Percentiles rank a stretch among this genome's conserved stretches.
Evolutionary conservation across 2,888 invertebrate species (phyloP).

Genomic region (Cancer borealis): DNA sequence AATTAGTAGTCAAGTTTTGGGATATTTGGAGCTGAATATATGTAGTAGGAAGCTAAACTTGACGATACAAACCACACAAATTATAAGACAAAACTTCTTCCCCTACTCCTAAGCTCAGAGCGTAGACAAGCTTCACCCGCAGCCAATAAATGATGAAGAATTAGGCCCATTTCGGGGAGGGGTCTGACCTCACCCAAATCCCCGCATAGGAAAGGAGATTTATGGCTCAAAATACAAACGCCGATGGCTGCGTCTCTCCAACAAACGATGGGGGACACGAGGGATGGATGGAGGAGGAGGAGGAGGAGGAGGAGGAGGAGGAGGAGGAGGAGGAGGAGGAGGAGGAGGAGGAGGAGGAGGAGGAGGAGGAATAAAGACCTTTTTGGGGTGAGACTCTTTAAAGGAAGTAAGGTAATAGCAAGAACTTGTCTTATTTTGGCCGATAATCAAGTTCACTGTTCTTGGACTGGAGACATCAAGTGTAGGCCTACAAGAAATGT

Average conservation of each 20-base stretch:
- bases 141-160: conserved; percentile 59
- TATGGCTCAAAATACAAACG: conserved; percentile 60
- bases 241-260: conserved; percentile 6
- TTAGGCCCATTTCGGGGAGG: conserved; percentile 55
- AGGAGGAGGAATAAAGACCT: background rate
- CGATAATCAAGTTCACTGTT: conserved; percentile 28
- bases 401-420: conserved; percentile 38
- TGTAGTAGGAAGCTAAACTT: background rate
- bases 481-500: conserved; percentile 59
- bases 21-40: background rate
- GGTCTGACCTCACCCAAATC: conserved; percentile 59
- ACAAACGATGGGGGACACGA: conserved; percentile 2
- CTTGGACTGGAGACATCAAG: conserved; percentile 46
- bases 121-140: conserved; percentile 26
- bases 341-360: background rate
- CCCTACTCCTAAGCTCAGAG: background rate
- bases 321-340: background rate
- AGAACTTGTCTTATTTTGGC: conserved; percentile 9
- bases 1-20: background rate
- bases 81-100: background rate
- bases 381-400: background rate
- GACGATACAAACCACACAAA: background rate
- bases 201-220: conserved; percentile 49
- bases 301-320: background rate
- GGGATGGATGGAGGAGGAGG: background rate